A percentile compares a stretch with the other conserved stretches of the same genome.
Conservation (phyloP, 2,888 invertebrate genomes). For the Resseliella maxima region DNA sequence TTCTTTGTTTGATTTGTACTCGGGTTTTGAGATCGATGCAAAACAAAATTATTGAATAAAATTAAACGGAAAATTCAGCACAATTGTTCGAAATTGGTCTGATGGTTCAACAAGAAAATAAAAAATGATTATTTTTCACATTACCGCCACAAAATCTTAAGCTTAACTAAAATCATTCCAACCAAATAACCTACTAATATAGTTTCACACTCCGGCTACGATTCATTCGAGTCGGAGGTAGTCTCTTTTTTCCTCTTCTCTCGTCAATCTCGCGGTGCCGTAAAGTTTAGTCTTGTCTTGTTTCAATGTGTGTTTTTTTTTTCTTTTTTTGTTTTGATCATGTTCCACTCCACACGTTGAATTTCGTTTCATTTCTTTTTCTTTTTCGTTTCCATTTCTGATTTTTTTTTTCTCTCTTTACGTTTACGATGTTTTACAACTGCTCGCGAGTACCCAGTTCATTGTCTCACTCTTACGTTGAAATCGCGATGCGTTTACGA, state of each 20-base stretch:
- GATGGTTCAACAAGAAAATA: not conserved
- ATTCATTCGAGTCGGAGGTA: conserved; percentile 22
- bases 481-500: conserved; percentile 39
- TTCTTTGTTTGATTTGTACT: not conserved
- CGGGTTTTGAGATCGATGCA: not conserved
- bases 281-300: conserved; percentile 2
- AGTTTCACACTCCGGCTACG: conserved; percentile 59
- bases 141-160: conserved; percentile 58
- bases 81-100: not conserved
- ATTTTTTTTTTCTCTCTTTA: not conserved
- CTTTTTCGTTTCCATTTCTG: not conserved
- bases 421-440: not conserved
- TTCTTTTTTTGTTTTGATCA: conserved; percentile 26
- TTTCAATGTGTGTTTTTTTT: no score
- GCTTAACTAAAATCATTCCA: conserved; percentile 60
- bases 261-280: not conserved
- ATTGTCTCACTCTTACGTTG: conserved; percentile 33
- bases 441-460: conserved; percentile 5
- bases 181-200: conserved; percentile 61
- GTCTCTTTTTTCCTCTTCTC: conserved; percentile 1
- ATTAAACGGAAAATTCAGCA: not conserved
- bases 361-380: conserved; percentile 43
- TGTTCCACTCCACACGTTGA: conserved; percentile 39
- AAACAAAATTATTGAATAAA: not conserved
- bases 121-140: not conserved